These are phyloP conservation scores for Dimorphilus gyrociliatus DNA, from an alignment of 2,888 invertebrate genomes.

Conservation along the genomic window DNA sequence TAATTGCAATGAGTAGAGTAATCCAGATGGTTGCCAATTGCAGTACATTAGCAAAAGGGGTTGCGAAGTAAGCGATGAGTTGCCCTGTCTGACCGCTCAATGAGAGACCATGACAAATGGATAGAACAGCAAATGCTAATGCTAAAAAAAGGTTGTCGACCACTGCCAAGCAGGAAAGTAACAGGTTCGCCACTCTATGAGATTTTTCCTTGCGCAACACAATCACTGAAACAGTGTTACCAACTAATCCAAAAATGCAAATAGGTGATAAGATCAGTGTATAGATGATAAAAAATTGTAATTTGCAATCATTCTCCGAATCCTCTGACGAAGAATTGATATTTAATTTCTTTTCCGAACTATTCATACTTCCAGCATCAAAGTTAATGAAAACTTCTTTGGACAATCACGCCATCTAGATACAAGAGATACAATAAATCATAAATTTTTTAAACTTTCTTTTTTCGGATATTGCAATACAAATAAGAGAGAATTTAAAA, in stretches of 20 bases:
- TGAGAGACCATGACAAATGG: conserved; percentile 8
- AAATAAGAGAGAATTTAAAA: too few species aligned
- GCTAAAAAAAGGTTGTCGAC: conserved; percentile 10
- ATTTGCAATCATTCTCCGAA: too few species aligned
- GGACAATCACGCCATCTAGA: too few species aligned
- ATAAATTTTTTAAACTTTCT: too few species aligned
- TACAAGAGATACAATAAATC: too few species aligned
- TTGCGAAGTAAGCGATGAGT: conserved; percentile 4
- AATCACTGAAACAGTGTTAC: conserved; percentile 10
- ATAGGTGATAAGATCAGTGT: conserved; percentile 5
- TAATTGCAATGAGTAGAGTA: conserved; percentile 11
- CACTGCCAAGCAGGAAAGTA: conserved; percentile 10
- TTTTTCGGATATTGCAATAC: too few species aligned
- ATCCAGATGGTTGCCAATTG: conserved; percentile 10
- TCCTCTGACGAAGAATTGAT: too few species aligned
- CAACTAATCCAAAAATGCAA: conserved; percentile 9
- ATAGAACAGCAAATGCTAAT: conserved; percentile 8
- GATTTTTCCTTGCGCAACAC: conserved; percentile 9
- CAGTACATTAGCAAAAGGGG: conserved; percentile 8
- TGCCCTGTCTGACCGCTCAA: too few species aligned
- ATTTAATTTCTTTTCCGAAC: too few species aligned
- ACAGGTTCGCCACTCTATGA: conserved; percentile 9
- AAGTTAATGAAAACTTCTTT: too few species aligned
- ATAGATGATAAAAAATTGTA: conserved; percentile 8
- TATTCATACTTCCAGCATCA: too few species aligned